Conservation (phyloP, 2,797 vertebrate genomes). For the Chiloscyllium punctatum region DNA sequence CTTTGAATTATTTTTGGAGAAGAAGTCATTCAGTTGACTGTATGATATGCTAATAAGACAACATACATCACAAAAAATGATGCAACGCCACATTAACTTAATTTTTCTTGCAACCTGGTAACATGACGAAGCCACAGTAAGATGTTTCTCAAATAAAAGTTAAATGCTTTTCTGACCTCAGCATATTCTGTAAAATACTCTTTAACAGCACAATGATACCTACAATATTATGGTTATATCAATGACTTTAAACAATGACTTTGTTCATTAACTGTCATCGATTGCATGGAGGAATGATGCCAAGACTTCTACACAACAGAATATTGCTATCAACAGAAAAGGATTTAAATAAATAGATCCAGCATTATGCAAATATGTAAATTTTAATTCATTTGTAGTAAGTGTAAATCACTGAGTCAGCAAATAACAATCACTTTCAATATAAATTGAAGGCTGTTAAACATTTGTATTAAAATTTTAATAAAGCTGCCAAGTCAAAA, state of each 20-base stretch:
- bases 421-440: not conserved
- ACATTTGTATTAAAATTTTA: not conserved
- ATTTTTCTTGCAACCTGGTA: no score
- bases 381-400: not conserved
- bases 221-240: not conserved
- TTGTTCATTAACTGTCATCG: not conserved
- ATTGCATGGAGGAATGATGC: not conserved
- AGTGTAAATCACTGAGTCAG: not conserved
- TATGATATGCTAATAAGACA: no score
- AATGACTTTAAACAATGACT: not conserved
- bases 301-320: not conserved
- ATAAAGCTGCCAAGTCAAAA: not conserved
- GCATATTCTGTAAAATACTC: no score
- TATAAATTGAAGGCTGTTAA: not conserved
- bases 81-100: no score
- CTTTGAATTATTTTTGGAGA: no score
- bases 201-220: not conserved
- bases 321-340: not conserved
- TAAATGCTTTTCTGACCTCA: no score
- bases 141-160: no score
- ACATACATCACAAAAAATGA: no score
- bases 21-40: no score
- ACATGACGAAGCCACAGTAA: no score
- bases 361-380: not conserved
- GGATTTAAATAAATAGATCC: not conserved